phyloP scores from a whole-genome alignment of 2,888 invertebrate species.

The Aphodius sticticus region DNA sequence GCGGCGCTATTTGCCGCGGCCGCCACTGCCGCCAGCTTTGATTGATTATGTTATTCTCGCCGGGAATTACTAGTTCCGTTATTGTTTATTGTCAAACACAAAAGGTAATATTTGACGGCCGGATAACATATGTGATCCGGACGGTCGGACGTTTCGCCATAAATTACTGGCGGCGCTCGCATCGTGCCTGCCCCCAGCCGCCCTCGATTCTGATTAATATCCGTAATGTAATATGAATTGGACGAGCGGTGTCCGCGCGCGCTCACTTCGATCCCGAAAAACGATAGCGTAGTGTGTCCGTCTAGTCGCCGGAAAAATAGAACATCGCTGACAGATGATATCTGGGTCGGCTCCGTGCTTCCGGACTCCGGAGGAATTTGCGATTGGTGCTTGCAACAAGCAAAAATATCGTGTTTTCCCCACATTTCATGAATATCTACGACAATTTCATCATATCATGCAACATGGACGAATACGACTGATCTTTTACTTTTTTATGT shows the following conservation, averaged over 20 bases:
- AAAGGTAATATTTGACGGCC: conserved; percentile 50
- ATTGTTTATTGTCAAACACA: conserved; percentile 53
- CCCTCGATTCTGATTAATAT: conserved; percentile 22
- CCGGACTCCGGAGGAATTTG: no score
- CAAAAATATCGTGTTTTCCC: no score
- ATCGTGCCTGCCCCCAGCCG: not conserved
- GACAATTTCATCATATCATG: no score
- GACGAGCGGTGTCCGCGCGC: conserved; percentile 17
- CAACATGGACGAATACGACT: no score
- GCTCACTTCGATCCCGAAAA: not conserved
- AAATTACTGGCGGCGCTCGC: conserved; percentile 21
- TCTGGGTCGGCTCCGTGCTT: not conserved
- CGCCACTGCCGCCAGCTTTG: conserved; percentile 31
- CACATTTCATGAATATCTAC: no score
- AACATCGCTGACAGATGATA: not conserved
- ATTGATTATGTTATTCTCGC: conserved; percentile 46
- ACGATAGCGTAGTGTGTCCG: not conserved
- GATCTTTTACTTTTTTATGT: no score
- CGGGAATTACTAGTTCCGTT: conserved; percentile 46
- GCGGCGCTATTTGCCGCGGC: not conserved
- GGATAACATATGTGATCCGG: conserved; percentile 49
- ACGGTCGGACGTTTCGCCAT: conserved; percentile 43
- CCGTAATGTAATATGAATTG: conserved; percentile 25
- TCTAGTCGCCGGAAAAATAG: not conserved
- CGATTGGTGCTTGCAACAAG: no score